These are phyloP conservation scores for Aphelenchoides bicaudatus DNA, from an alignment of 2,888 invertebrate species.

Conservation along the genomic window DNA sequence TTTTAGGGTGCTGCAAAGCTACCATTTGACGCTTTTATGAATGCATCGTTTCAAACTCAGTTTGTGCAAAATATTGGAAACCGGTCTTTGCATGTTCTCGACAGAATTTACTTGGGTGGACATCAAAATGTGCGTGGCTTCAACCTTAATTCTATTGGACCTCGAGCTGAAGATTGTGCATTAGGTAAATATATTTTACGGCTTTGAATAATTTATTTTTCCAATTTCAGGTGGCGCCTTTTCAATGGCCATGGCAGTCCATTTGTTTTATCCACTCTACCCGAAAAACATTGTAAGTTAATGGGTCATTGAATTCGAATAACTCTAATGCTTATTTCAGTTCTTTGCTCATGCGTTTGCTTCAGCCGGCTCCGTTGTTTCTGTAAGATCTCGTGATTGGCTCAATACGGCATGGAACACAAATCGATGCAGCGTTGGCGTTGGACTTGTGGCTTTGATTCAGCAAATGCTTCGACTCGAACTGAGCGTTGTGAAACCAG, in stretches of 20 bases:
- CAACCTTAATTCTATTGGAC: conserved; percentile 67
- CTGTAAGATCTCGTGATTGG: conserved; percentile 42
- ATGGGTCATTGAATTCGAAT: background rate
- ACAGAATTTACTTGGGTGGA: conserved; percentile 80
- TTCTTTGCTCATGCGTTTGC: conserved; percentile 84
- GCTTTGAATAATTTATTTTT: background rate
- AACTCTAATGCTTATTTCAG: conserved; percentile 27
- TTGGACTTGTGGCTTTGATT: conserved; percentile 78
- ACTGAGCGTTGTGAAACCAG: conserved; percentile 85
- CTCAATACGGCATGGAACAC: conserved; percentile 46
- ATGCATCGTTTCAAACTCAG: conserved; percentile 40
- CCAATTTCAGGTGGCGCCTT: conserved; percentile 8
- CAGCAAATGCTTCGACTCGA: conserved; percentile 84
- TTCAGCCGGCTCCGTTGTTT: conserved; percentile 65
- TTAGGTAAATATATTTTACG: conserved; percentile 59
- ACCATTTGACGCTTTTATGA: conserved; percentile 63
- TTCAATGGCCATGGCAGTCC: conserved; percentile 81
- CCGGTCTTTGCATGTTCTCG: conserved; percentile 51
- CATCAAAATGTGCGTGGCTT: conserved; percentile 81
- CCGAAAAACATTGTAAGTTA: conserved; percentile 64
- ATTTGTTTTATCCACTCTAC: conserved; percentile 78
- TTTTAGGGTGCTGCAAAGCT: conserved; percentile 72
- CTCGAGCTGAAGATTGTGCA: conserved; percentile 71
- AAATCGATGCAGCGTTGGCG: conserved; percentile 73
- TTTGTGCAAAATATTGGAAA: conserved; percentile 41